Evolutionary conservation across 2,797 vertebrate species (phyloP), one percentile per base, ranked within the genome.

Genomic region (Setipinna tenuifilis): DNA sequence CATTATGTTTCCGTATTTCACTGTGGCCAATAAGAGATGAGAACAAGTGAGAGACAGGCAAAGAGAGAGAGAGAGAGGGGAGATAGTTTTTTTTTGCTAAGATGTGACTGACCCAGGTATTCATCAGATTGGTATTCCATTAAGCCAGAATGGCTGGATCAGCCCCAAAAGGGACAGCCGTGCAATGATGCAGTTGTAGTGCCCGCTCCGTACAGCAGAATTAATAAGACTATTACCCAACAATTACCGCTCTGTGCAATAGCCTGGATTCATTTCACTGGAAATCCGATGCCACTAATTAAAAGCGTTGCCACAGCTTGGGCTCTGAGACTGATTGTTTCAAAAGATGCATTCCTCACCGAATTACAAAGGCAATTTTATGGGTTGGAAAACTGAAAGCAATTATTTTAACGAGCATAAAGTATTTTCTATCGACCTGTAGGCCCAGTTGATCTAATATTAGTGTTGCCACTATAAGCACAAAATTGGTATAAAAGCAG

Each of bases 151-250:
- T 94, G 92, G 94, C 91, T 92, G 96, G 96, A 96, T 95, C 96
- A 94, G 93, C 94, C 94, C 93, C 89, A 91, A 96, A 95, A 93
- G 84, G 85, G 90, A 84, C 86, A 68, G 54, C 62, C 82, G 54
- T 54, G 59, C 25, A 16, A 35, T 62, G 19, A 48, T 58, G 48
- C 10, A 85, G 59, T 95, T 96, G 95, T 96, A 96, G 94, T 95
- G 95, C 96, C 94, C 68, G 65, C 65, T 12, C 68, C 95, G 83
- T 96, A 95, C 92, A 95, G 95, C 95, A 96, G 95, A 98, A 97
- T 97, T 97, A 97, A 97, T 97, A 97, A 96, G 95, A 96, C 97
- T 95, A 97, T 98, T 97, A 98, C 96, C 95, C 96, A 97, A 94
- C 96, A 96, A 97, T 98, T 98, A 98, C 94, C 91, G 92, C 95